Percentiles rank a stretch among this genome's conserved stretches.
Conservation (phyloP, 2,888 invertebrate genomes). For the Apantesis nais region DNA sequence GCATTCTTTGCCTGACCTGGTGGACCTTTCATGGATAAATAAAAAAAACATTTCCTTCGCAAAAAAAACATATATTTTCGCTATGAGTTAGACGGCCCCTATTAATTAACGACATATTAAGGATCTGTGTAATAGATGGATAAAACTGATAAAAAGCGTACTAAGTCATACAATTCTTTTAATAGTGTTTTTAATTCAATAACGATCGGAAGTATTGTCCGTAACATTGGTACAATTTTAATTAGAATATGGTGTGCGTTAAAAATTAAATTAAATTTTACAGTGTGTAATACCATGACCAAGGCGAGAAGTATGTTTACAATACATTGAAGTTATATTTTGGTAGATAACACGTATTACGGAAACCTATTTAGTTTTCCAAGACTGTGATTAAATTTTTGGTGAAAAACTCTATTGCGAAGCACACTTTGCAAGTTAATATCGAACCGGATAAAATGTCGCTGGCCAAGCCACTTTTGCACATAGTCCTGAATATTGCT, state of each 20-base stretch:
- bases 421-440: conserved; percentile 27
- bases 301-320: neutral
- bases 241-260: neutral
- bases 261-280: neutral
- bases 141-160: no score
- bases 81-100: no score
- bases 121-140: no score
- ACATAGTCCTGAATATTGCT: conserved; percentile 22
- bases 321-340: neutral
- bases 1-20: no score
- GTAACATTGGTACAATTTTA: neutral
- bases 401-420: conserved; percentile 4
- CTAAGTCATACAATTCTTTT: no score
- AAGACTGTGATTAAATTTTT: conserved; percentile 32
- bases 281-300: neutral
- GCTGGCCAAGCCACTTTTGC: conserved; percentile 24
- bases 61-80: no score
- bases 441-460: conserved; percentile 29
- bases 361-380: neutral
- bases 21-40: no score
- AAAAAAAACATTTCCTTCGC: no score
- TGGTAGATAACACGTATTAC: conserved; percentile 5
- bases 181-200: neutral
- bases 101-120: no score
- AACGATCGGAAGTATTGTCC: neutral